Evolutionary conservation across 2,113 vertebrate species (phyloP), one percentile per base, ranked within the genome.

Genomic region (Hystrix brachyura): DNA sequence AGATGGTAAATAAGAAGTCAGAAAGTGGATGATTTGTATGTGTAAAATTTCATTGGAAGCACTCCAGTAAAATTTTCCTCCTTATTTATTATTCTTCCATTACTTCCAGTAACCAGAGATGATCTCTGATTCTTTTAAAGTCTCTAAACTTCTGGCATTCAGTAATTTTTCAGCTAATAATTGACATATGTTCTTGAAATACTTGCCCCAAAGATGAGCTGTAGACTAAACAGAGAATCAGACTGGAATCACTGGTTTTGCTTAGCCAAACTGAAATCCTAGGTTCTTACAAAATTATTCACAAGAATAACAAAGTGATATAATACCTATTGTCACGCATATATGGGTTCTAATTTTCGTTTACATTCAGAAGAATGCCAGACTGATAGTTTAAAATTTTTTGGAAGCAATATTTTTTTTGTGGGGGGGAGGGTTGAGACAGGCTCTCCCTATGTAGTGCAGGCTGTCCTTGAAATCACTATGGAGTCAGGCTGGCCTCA

Each of bases 221-320:
- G 59, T 96, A 98, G 98, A 98, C 97, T 98, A 98, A 98, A 98
- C 91, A 98, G 86, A 98, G 11, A 91, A 93, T 96, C 92, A 94
- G 19, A 38, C 17, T 97, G 93, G 91, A 98, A 98, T 97, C 89
- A 92, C 8, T 96, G 96, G 59, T 55, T 97, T 78, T 96, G 38
- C 25, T 95, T 96, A 97, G 23, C 48, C 76, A 96, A 98, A 95
- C 43, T 43, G 71, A 97, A 97, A 25, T 93, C 71, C 38, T 2
- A 59, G 23, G 0, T 67, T 81, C 92, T 74, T 1, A 5, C 51
- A 89, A 85, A 86, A 86, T 86, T 34, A 89, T 46, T 46, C 27
- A 51, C 8, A 69, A 92, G 55, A 80, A 80, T 71, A 96, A 91
- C 9, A 74, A 71, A 87, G 81, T 15, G 27, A 15, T 74, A 57